phyloP scores from a whole-genome alignment of 2,797 vertebrate species.

The Gymnoscopelus braueri region DNA sequence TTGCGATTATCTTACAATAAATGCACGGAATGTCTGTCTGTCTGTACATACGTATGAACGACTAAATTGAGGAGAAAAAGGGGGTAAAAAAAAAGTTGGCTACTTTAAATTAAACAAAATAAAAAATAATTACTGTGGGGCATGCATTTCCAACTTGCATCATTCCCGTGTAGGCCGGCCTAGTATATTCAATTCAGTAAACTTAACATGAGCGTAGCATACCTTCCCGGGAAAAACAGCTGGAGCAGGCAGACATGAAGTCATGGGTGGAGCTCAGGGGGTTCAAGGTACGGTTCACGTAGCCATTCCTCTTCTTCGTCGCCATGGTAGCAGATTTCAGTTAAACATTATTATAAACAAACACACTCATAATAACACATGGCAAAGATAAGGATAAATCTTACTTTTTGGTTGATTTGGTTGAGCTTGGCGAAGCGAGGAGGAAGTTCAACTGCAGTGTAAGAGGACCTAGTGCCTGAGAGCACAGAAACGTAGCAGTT shows the following conservation, averaged over 20 bases:
- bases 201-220: constrained; percentile 1
- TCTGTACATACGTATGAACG: too few species aligned
- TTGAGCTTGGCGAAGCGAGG: constrained; percentile 28
- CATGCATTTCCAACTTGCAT: too few species aligned
- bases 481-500: background rate
- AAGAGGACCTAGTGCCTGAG: constrained; percentile 54
- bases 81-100: too few species aligned
- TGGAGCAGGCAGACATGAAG: constrained; percentile 91
- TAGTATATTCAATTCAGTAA: too few species aligned
- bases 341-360: constrained; percentile 18
- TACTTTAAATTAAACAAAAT: too few species aligned
- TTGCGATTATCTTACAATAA: too few species aligned
- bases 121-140: too few species aligned
- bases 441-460: constrained; percentile 35
- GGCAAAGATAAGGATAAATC: constrained; percentile 17
- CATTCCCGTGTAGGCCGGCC: too few species aligned
- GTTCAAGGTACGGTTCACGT: constrained; percentile 66
- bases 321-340: constrained; percentile 1
- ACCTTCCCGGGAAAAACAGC: constrained; percentile 92
- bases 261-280: constrained; percentile 88
- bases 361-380: background rate
- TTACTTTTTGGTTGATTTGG: constrained; percentile 60
- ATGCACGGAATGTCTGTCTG: too few species aligned
- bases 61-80: too few species aligned
- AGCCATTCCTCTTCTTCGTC: constrained; percentile 43